phyloP scores from a whole-genome alignment of 2,113 vertebrate species.

The Excalfactoria chinensis region DNA sequence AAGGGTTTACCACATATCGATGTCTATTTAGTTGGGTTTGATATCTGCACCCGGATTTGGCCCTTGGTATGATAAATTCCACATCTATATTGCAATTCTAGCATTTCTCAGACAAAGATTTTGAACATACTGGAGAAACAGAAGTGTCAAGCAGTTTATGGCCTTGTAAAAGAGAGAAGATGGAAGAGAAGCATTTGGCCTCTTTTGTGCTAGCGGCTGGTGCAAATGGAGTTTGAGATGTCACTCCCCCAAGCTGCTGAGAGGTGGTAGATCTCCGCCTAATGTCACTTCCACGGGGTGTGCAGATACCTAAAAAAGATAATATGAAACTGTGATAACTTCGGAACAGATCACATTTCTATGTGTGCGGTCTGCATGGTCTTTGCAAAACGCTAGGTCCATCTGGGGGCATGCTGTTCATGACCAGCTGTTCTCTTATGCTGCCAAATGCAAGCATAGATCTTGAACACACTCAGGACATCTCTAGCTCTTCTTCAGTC shows the following conservation, averaged over 20 bases:
- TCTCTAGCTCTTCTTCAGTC: neutral
- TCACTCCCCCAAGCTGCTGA: neutral
- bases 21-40: neutral
- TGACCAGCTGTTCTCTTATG: neutral
- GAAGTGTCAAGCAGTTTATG: neutral
- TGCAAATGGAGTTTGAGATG: neutral
- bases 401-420: neutral
- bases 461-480: neutral
- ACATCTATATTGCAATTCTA: neutral
- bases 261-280: neutral
- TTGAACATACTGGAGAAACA: neutral
- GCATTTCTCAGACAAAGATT: neutral
- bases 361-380: neutral
- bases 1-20: neutral
- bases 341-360: neutral
- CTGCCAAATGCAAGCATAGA: neutral
- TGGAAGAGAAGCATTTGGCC: neutral
- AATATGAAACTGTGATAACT: neutral
- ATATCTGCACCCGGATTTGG: neutral
- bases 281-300: neutral
- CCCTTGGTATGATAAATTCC: neutral
- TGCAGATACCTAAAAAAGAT: neutral
- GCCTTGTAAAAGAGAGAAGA: neutral
- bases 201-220: neutral
- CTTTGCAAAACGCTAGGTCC: rapidly evolving